Base-by-base conservation (phyloP, 2,113 vertebrate species). In the Nyctereutes procyonoides region DNA sequence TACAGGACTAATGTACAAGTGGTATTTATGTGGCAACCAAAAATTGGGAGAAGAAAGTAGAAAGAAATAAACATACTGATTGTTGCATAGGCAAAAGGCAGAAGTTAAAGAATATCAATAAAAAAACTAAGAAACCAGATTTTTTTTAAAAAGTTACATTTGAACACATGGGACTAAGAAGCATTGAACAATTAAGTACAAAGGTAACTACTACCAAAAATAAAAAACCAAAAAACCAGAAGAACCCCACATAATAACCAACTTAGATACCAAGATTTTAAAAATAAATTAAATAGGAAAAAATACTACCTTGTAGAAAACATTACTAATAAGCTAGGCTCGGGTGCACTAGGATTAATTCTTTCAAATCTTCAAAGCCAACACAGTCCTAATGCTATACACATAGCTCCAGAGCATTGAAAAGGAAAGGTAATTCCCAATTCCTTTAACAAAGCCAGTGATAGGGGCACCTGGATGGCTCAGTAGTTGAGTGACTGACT, bases 61-160 rank as follows among this genome's bases (percentile, higher is more conserved):
- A 92, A n/a, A n/a, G n/a, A n/a, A n/a, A 73, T 88, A 79, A 95
- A 30, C 38, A 28, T 48, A 32, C 8, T 32, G 9, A 83, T 43
- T 69, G 8, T 71, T 89, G 14, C 51, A 20, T 28, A 71, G 48
- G 16, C 58, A 90, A 58, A 76, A 71, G 30, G 24, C 10, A 0
- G 55, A 77, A 53, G 26, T 79, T 77, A 96, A 95, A 73, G 28
- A 51, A 56, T 55, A 38, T 55, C 35, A 80, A 38, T 62, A 85
- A 96, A 84, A 84, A 85, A n/a, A 3, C 14, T 67, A 24, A 93
- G n/a, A 80, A 93, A 65, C 62, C 17, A 80, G 62, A 73, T 87
- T 10, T 43, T 43, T 43, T 43, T 43, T 38, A 82, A 88, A 77
- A 89, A 8, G 22, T 74, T 89, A 90, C 84, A 62, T 89, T 62